Evolutionary conservation across 2,888 invertebrate species (phyloP).

Genomic region (Schrankia costaestrigalis): DNA sequence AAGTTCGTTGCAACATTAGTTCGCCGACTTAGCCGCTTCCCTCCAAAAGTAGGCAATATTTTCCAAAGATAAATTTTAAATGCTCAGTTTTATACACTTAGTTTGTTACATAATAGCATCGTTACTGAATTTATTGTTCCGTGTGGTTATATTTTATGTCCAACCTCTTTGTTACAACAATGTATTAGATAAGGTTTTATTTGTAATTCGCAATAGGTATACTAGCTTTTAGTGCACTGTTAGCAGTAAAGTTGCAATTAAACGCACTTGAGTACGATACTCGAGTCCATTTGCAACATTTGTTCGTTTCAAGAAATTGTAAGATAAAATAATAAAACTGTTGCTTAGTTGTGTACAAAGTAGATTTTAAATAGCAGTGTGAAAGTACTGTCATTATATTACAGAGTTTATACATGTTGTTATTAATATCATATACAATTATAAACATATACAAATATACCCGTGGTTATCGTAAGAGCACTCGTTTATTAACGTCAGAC

Average conservation of each 20-base stretch:
- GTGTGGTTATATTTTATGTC: conserved; percentile 46
- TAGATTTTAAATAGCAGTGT: background rate
- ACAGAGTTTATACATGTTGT: too few relatives aligned
- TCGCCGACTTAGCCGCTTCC: conserved; percentile 55
- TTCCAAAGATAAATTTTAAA: conserved; percentile 72
- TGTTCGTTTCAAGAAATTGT: conserved; percentile 12
- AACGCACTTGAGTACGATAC: conserved; percentile 28
- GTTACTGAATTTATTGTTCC: conserved; percentile 54
- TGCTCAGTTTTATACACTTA: conserved; percentile 62
- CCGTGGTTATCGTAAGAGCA: too few relatives aligned
- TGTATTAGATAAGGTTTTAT: conserved; percentile 30
- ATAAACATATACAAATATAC: too few relatives aligned
- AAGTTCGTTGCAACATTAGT: conserved; percentile 61
- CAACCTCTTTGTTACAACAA: conserved; percentile 26
- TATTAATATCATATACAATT: too few relatives aligned
- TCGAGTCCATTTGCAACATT: conserved; percentile 26
- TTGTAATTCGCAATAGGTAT: conserved; percentile 24
- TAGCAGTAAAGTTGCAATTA: conserved; percentile 32
- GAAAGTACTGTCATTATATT: too few relatives aligned
- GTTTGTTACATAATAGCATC: conserved; percentile 62
- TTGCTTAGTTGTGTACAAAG: background rate
- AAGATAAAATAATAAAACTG: conserved; percentile 3
- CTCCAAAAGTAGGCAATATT: conserved; percentile 64
- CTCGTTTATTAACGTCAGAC: too few relatives aligned
- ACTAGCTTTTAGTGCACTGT: conserved; percentile 22